Base-by-base conservation (phyloP, 2,888 invertebrate genomes). In the Rotaria socialis region DNA sequence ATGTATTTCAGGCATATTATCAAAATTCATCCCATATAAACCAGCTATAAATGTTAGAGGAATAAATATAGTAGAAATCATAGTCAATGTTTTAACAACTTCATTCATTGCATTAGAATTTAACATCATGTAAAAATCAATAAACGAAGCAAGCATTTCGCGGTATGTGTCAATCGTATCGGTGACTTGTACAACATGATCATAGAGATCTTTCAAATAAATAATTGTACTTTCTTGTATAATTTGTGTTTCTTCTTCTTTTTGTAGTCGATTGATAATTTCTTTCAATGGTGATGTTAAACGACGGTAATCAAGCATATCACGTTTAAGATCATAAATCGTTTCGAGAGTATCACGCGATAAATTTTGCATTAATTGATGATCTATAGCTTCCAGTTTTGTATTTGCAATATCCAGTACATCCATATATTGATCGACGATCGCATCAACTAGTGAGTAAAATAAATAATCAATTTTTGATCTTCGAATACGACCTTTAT, bases 221-320 rank as follows among this genome's bases (percentile, higher is more conserved):
- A 67, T 67, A 5, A 67, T 67, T 14, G 67, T 67, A 35, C 67
- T 35, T 16, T 67, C 67, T 35, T 67, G 67, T 14, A 67, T 67
- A 16, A 67, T 67, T 27, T 67, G 67, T 67, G 67, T 67, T 67
- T 67, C 67, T 67, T 67, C 67, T 67, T 67, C 67, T 67, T 67
- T 67, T 35, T 67, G 67, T 27, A 67, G 16, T 35, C 35, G 27
- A 67, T 35, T 67, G 11, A 67, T 35, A 16, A 67, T 67, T 67
- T 67, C 67, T 67, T 67, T 67, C 6, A 67, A 67, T 67, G 67
- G 67, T 16, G 14, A 11, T 10, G 35, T 67, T 35, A 27, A 67
- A 27, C 67, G 14, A 67, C 67, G 67, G 14, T 27, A 67, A 67
- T 35, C 27, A 35, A 67, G 67, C 67, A 67, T 67, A 14, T 67